Percentiles rank a stretch among this genome's conserved stretches.
These are phyloP conservation scores for Crotophaga sulcirostris DNA, from an alignment of 2,113 vertebrate species.

Conservation along the genomic window DNA sequence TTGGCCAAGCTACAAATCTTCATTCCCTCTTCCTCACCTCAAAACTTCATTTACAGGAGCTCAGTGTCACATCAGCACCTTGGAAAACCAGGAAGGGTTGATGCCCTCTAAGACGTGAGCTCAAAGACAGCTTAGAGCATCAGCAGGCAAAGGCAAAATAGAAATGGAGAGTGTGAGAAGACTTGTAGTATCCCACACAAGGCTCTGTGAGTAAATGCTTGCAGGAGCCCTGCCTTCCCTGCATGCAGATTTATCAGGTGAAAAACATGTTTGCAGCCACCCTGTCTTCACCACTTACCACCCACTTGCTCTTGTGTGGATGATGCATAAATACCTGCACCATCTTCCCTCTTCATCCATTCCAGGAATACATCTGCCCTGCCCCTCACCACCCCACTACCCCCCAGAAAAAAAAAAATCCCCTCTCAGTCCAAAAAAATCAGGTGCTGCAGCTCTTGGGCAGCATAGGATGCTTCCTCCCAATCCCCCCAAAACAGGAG, in stretches of 20 bases:
- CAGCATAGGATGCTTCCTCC: not conserved
- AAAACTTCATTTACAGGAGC: not conserved
- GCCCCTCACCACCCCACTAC: accelerated
- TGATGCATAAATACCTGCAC: not conserved
- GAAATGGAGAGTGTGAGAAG: not conserved
- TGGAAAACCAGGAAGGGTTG: not conserved
- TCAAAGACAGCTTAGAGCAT: not conserved
- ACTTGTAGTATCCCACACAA: not conserved
- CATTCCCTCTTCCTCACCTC: not conserved
- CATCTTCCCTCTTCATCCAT: not conserved
- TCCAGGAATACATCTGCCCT: not conserved
- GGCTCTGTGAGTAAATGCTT: not conserved
- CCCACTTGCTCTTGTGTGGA: not conserved
- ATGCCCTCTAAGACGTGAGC: not conserved
- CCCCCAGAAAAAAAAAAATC: not conserved
- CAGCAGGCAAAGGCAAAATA: not conserved
- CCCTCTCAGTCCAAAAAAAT: not conserved
- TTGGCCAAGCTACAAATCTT: not conserved
- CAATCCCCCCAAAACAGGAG: not conserved
- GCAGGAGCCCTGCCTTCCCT: not conserved
- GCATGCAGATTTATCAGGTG: not conserved
- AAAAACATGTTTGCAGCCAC: not conserved
- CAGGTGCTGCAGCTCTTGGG: not conserved
- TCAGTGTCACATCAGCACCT: not conserved
- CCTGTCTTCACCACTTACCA: not conserved